phyloP scores from a whole-genome alignment of 1,140 invertebrate genomes.

The Maconellicoccus hirsutus region DNA sequence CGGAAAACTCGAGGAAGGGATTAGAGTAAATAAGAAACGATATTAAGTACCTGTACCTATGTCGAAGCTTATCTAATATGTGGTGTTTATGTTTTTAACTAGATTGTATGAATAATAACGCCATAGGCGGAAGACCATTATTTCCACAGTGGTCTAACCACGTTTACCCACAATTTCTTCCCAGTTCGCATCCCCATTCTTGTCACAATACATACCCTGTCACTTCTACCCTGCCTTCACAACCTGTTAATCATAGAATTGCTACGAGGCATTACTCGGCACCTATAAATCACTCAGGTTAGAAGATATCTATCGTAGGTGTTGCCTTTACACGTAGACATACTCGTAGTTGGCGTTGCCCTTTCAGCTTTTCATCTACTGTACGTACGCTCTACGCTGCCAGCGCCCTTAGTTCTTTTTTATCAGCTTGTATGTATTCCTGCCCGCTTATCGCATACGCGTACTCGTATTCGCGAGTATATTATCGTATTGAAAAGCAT shows the following conservation, averaged over 20 bases:
- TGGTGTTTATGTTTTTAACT: not conserved
- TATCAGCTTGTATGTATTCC: no score
- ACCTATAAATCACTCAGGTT: conserved; percentile 26
- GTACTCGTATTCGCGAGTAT: no score
- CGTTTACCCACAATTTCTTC: conserved; percentile 81
- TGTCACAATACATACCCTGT: conserved; percentile 30
- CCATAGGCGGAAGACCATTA: conserved; percentile 47
- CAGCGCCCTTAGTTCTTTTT: no score
- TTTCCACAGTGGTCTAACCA: conserved; percentile 87
- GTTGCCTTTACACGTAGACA: not conserved
- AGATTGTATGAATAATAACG: conserved; percentile 19
- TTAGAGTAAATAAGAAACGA: no score
- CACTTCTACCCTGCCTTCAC: conserved; percentile 39
- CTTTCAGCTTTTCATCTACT: no score
- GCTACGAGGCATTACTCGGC: conserved; percentile 26
- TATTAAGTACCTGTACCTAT: no score
- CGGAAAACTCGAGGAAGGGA: no score
- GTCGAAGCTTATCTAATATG: not conserved
- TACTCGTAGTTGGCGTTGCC: no score
- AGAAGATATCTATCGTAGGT: conserved; percentile 20
- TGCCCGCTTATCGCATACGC: no score
- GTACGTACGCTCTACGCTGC: no score
- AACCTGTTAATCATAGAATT: conserved; percentile 24
- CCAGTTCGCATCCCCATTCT: conserved; percentile 65
- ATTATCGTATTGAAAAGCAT: no score